Base-by-base conservation (phyloP, 2,797 vertebrate species). In the Menidia menidia region DNA sequence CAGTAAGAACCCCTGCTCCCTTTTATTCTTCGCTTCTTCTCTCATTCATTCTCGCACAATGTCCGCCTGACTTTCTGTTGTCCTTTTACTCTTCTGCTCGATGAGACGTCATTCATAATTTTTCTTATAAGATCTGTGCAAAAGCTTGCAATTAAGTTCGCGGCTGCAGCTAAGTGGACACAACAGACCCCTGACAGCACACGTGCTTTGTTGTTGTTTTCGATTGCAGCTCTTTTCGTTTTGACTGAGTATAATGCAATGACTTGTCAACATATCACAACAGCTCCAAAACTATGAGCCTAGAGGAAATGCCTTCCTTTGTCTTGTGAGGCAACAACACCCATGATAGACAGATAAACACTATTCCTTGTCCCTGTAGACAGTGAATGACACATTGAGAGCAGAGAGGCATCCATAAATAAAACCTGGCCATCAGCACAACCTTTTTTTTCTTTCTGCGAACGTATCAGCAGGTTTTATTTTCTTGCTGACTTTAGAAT, bases 361-460 rank as follows among this genome's bases (percentile, higher is more conserved):
- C 59, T 25, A 35, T 60, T 57, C 18, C 39, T 41, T 48, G 61
- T 82, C 86, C 42, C 76, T 13, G 30, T 48, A 71, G 81, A 84
- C 66, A 71, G 48, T 63, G 73, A 80, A 54, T 77, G 82, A 85
- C 83, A 82, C 67, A 76, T 74, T 73, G 77, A 87, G 76, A 74
- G 57, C 78, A 68, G 57, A 65, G 65, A 78, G 18, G 52, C 70
- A 77, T 69, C 73, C 68, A 82, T 85, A 77, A 83, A 81, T 82
- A 80, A 78, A 84, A 77, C 60, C 64, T 50, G 44, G 56, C 64
- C 60, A 59, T 45, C 18, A 8, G 57, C 53, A 57, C 43, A 66
- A 60, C 69, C 54, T 71, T 52, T 32, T 75, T 74, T 62, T 39
- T 60, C 68, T 60, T 43, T 65, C 59, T 65, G 32, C 72, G 64